phyloP scores from a whole-genome alignment of 2,888 invertebrate genomes.

The Syrista parreyssii region DNA sequence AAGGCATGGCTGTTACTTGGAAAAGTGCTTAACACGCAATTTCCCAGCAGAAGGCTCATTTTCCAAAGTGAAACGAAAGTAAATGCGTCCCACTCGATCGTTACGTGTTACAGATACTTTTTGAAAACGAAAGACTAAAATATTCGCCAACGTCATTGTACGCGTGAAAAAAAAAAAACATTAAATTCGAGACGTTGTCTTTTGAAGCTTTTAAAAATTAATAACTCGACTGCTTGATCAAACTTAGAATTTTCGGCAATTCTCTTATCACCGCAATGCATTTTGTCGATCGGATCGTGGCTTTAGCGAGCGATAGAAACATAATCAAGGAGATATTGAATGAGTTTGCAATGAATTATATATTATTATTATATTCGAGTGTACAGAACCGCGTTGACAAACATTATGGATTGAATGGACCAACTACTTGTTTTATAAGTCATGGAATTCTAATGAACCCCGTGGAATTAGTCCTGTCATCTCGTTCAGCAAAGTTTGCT shows the following conservation, averaged over 20 bases:
- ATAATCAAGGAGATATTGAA: background rate
- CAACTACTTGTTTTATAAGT: background rate
- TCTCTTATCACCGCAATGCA: background rate
- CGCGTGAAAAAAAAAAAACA: background rate
- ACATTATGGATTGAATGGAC: background rate
- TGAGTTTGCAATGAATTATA: background rate
- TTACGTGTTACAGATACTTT: background rate
- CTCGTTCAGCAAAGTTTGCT: background rate
- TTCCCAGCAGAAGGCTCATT: background rate
- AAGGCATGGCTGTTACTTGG: background rate
- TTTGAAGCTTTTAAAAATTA: background rate
- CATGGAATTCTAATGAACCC: background rate
- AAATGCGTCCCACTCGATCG: background rate
- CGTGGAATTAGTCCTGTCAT: background rate
- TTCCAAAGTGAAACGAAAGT: background rate
- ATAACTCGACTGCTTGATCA: too few relatives aligned
- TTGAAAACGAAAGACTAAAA: background rate
- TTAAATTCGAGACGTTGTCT: too few relatives aligned
- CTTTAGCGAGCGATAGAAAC: background rate
- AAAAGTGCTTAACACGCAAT: background rate
- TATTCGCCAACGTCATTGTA: background rate
- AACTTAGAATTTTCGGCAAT: too few relatives aligned
- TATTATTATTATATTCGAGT: background rate
- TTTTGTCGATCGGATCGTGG: background rate
- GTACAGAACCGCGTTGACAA: too few relatives aligned